Base-by-base conservation (phyloP, 2,888 invertebrate genomes). In the Pyrocoelia pectoralis region DNA sequence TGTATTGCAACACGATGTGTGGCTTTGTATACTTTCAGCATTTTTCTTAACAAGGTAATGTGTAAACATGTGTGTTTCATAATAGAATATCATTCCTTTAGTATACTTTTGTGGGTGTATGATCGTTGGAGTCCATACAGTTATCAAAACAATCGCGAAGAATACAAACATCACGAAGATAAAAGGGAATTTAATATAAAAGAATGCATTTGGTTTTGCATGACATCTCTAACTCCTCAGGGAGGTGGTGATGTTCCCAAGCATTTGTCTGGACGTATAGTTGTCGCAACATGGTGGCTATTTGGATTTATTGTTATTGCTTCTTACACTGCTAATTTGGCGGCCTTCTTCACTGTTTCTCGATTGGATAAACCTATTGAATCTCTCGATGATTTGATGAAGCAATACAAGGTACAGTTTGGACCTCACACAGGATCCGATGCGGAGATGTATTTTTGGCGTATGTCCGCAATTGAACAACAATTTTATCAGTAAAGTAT, bases 271-370 rank as follows among this genome's bases (percentile, higher is more conserved):
- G 98, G 98, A 0, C 87, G 98, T 52, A 83, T 98, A 9, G 91
- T 98, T 0, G 98, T 98, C 0, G 98, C 98, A 1, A 98, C 98
- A 0, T 98, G 97, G 98, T 98, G 98, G 98, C 84, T 98, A 17
- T 98, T 98, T 82, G 97, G 98, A 0, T 98, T 98, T 81, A 98
- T 98, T 78, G 97, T 98, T 70, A 98, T 98, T 77, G 98, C 98
- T 1, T 97, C 97, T 0, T 98, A 98, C 82, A 98, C 98, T 0
- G 98, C 98, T 0, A 98, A 98, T 81, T 85, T 98, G 76, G 98
- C 98, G 1, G 98, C 98, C 0, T 98, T 98, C 79, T 84, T 98
- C 59, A 98, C 98, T 0, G 94, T 95, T 0, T 97, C 96, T 0
- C 88, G 97, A 13, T 84, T 97, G 77, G 97, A 97, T 73, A 94